Base-by-base conservation (phyloP, 2,113 vertebrate species). In the Cottus gobio region DNA sequence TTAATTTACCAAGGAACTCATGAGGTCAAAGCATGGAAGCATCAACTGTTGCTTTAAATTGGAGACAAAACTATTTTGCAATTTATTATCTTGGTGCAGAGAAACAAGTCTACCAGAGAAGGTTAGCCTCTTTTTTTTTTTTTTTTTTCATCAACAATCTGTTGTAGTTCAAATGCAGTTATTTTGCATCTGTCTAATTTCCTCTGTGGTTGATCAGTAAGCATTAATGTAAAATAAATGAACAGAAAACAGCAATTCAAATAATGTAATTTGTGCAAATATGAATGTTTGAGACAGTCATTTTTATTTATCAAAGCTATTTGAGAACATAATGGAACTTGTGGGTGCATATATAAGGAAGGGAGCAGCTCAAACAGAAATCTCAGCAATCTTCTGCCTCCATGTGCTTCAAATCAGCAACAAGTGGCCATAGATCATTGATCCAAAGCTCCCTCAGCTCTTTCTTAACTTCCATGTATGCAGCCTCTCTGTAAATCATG, bases 1-100 rank as follows among this genome's bases (percentile, higher is more conserved):
- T 87, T 84, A 87, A 84, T 87, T 71, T 75, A 81, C 69, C 74
- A 66, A 46, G n/a, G 24, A 58, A 28, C 39, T 39, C 37, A 22
- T 42, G 37, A 63, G 85, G 77, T 77, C 77, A 83, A 71, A 75
- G 74, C 20, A 58, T 12, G 12, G 44, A 62, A 24, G 24, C 37
- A 66, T 57, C 42, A 71, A 50, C 36, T 12, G 74, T 30, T 81
- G 52, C 64, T 66, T 61, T 65, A 31, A 78, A 30, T 8, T 84
- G 28, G 24, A 65, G 56, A 20, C 4, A 37, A 65, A 63, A 31
- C 5, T 22, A 7, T 4, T 39, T 8, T 20, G 46, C 1, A 36
- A 36, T 73, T 3, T 30, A 26, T 58, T 31, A 52, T 50, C 16
- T 1, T 22, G 30, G 70, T 48, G 24, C 57, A 69, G 37, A 52